Evolutionary conservation across 2,113 vertebrate genomes (phyloP), one percentile per base, ranked within the genome.

Genomic region (Lepus europaeus): DNA sequence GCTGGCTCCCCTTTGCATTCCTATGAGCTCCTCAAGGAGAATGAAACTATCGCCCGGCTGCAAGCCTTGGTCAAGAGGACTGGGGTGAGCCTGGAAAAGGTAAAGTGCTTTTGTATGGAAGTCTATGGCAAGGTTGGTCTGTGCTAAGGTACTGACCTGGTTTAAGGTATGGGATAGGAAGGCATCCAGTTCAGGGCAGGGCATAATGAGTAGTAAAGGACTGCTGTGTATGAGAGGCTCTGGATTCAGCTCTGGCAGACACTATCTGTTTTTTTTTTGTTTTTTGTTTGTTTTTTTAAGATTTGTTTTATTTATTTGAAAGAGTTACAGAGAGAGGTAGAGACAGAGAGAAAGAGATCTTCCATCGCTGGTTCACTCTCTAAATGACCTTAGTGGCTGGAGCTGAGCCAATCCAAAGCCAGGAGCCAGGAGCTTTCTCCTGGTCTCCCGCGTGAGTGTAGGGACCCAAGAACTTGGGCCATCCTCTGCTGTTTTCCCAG

Each of bases 41-140:
- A 99, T 33, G 99, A 99, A 97, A 99, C 99, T 13, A 99, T 99
- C 6, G 99, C 99, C 92, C 98, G 99, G 29, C 98, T 99, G 69
- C 99, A 99, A 98, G 99, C 99, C 20, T 98, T 99, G 96, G 99
- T 99, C 86, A 99, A 99, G 98, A 99, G 99, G 97, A 99, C 99
- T 53, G 99, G 99, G 12, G 99, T 99, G 85, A 99, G 99, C 95
- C 97, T 99, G 89, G 99, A 99, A 96, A 99, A 99, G 99, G 99
- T 99, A 96, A 98, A 98, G 16, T 90, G 76, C 39, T 59, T 59
- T 59, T 78, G 5, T 53, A 19, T 82, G 25, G 81, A 17, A 70
- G 63, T 80, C 80, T 93, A 51, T 85, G 80, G 85, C 64, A 92
- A 1, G 25, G 82, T 94, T 88, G 53, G 39, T 87, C 83, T 95